Conservation (phyloP, 2,797 vertebrate genomes). For the Taeniopygia guttata region DNA sequence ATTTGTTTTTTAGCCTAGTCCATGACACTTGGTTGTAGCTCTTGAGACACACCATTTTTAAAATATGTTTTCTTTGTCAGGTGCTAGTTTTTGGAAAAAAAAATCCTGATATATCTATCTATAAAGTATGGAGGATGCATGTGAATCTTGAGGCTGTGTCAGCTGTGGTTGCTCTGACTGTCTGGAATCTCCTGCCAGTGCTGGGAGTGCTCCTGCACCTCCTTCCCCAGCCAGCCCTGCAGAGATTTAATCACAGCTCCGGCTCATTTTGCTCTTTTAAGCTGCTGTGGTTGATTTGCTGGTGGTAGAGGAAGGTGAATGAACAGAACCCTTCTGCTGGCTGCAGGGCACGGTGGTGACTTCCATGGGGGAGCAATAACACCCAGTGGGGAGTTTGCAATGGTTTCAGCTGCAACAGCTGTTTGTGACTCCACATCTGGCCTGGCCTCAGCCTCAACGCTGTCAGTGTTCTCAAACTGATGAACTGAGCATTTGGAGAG, state of each 20-base stretch:
- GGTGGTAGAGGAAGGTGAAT: neutral
- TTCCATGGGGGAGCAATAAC: neutral
- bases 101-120: rapidly evolving
- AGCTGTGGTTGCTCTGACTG: neutral
- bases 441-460: neutral
- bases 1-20: neutral
- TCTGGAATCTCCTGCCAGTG: neutral
- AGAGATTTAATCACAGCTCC: neutral
- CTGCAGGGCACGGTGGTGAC: neutral
- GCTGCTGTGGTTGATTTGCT: neutral
- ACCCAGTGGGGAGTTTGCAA: neutral
- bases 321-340: neutral
- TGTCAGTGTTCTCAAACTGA: neutral
- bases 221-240: neutral
- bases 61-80: neutral
- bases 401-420: neutral
- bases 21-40: neutral
- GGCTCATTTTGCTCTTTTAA: neutral
- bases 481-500: neutral
- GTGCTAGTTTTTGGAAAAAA: neutral
- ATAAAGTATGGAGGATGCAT: neutral
- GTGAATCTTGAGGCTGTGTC: rapidly evolving
- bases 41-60: neutral
- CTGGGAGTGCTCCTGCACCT: neutral
- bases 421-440: neutral